Evolutionary conservation across 2,797 vertebrate genomes (phyloP).

Genomic region (Melanogrammus aeglefinus): DNA sequence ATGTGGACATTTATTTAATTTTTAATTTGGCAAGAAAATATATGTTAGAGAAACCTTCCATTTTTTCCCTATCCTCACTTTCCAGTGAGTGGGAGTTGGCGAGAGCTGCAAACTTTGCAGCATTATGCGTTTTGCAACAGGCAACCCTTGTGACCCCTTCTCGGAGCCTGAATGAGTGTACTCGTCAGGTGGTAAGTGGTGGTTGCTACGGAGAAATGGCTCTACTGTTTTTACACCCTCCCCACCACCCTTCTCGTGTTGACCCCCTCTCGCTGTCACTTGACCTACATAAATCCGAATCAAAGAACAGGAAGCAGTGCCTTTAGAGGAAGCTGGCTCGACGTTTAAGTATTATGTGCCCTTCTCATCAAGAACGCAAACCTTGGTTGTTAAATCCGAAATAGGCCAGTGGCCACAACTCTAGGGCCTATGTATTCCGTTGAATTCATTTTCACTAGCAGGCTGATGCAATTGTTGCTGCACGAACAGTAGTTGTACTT

Average conservation of each 20-base stretch:
- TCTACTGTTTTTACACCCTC: not conserved
- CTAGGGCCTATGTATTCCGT: not conserved
- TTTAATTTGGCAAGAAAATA: constrained; percentile 47
- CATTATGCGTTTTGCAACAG: constrained; percentile 84
- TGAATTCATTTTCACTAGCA: not conserved
- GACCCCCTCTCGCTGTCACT: not conserved
- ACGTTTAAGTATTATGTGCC: not conserved
- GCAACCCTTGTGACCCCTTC: constrained; percentile 83
- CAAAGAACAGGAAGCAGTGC: not conserved
- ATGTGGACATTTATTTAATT: constrained; percentile 42
- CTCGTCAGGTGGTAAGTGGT: constrained; percentile 82
- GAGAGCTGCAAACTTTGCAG: constrained; percentile 85
- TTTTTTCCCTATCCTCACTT: constrained; percentile 38
- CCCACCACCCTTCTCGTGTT: not conserved
- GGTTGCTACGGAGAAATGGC: not conserved
- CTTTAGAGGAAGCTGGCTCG: not conserved
- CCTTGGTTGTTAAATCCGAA: not conserved
- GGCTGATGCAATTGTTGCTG: not conserved
- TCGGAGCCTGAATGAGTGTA: constrained; percentile 85
- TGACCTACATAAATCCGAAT: not conserved
- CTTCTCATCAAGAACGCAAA: not conserved
- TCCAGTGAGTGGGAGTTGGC: constrained; percentile 83
- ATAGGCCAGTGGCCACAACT: not conserved
- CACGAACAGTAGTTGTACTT: not conserved
- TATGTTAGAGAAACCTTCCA: constrained; percentile 14